phyloP scores from a whole-genome alignment of 1,140 invertebrate genomes.

The Pogonus chalceus region DNA sequence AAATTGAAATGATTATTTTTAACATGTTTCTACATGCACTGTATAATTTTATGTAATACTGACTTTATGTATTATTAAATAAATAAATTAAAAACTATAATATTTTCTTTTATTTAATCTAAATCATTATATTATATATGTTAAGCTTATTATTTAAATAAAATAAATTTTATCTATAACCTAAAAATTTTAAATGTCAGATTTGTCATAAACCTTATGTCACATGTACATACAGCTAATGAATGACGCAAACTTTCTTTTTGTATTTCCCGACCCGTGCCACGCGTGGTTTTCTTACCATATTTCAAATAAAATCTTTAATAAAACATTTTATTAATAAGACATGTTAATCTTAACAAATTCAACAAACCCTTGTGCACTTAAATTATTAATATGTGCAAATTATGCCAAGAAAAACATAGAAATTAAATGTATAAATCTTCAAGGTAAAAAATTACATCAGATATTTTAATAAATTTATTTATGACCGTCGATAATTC shows the following conservation, averaged over 20 bases:
- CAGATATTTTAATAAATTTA: conserved; percentile 5
- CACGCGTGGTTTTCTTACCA: neutral
- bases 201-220: neutral
- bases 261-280: neutral
- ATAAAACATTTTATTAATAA: neutral
- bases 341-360: conserved; percentile 59
- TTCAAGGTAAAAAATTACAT: conserved; percentile 41
- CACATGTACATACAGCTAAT: neutral
- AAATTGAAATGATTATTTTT: no score
- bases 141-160: no score
- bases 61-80: no score
- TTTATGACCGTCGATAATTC: conserved; percentile 19
- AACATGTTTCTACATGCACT: no score
- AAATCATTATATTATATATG: no score
- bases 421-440: conserved; percentile 40
- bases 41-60: no score
- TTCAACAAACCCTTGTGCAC: conserved; percentile 56
- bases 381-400: conserved; percentile 57
- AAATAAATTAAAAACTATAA: no score
- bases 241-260: neutral
- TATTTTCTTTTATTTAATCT: no score
- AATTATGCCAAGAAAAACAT: conserved; percentile 47
- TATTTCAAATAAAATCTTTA: neutral
- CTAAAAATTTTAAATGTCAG: no score
- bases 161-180: no score